Evolutionary conservation across 2,113 vertebrate genomes (phyloP).

Genomic region (Pygoscelis adeliae): DNA sequence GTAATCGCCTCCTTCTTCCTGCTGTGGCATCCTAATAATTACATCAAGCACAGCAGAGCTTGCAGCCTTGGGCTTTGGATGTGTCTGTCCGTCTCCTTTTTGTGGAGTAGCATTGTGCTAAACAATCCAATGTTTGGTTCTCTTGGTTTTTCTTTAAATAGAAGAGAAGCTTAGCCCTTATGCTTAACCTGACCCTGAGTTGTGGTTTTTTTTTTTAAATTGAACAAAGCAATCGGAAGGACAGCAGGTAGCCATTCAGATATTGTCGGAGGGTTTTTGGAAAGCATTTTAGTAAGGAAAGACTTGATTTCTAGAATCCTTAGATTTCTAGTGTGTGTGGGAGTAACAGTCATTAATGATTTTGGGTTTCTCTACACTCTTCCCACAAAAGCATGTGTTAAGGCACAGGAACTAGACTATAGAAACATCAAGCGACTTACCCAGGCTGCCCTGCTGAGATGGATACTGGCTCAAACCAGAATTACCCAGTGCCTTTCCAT

Average conservation of each 20-base stretch:
- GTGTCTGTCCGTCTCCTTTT: not conserved
- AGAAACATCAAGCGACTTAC: not conserved
- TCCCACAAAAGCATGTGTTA: not conserved
- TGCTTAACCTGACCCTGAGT: not conserved
- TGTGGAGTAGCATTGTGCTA: not conserved
- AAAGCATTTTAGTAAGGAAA: not conserved
- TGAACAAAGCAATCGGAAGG: not conserved
- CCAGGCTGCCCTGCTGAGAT: not conserved
- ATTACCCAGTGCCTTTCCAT: not conserved
- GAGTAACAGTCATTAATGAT: not conserved
- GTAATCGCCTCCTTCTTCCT: constrained; percentile 60
- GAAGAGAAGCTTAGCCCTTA: not conserved
- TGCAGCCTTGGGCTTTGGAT: not conserved
- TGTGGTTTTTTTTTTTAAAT: not conserved
- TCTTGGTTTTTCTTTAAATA: constrained; percentile 19
- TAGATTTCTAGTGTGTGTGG: not conserved
- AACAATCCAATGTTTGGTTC: not conserved
- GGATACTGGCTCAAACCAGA: not conserved
- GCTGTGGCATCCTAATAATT: constrained; percentile 56
- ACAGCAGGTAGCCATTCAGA: not conserved
- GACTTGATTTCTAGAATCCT: not conserved
- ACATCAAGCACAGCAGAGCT: constrained; percentile 39
- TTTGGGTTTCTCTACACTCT: not conserved
- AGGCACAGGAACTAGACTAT: not conserved
- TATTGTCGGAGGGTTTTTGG: not conserved